phyloP scores from a whole-genome alignment of 2,113 vertebrate species.

The Merops nubicus region DNA sequence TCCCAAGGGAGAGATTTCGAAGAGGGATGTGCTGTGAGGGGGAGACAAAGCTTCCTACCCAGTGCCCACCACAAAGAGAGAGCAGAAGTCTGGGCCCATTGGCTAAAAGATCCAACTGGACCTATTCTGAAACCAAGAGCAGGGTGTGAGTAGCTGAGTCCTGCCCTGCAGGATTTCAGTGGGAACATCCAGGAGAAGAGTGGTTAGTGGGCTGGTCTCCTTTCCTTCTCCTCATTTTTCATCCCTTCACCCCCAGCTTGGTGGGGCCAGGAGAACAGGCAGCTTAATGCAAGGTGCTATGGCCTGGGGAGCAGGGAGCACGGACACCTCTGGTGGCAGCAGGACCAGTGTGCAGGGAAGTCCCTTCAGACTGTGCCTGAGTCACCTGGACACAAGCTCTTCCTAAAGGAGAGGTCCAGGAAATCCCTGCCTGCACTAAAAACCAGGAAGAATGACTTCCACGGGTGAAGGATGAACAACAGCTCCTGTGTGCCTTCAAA shows the following conservation, averaged over 20 bases:
- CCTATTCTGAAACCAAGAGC: fast-evolving
- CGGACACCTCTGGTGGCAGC: background rate
- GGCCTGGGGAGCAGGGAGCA: background rate
- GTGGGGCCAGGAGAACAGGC: background rate
- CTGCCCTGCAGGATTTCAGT: background rate
- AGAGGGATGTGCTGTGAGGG: background rate
- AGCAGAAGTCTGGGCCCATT: background rate
- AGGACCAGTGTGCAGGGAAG: fast-evolving
- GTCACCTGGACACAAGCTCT: background rate
- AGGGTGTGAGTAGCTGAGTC: background rate
- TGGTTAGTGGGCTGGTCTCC: background rate
- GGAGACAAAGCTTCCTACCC: background rate
- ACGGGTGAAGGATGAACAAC: background rate
- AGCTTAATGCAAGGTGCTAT: background rate
- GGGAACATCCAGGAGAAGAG: background rate
- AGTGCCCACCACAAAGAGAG: background rate
- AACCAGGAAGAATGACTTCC: background rate
- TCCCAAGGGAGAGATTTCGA: background rate
- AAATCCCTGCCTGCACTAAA: background rate
- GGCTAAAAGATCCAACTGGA: background rate
- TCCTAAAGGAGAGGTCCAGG: background rate
- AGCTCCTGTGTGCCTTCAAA: background rate
- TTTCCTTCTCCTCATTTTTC: background rate
- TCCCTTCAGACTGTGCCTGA: background rate
- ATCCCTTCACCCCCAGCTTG: background rate